A percentile compares a stretch with the other conserved stretches of the same genome.
These are phyloP conservation scores for Hymenopus coronatus DNA, from an alignment of 2,888 invertebrate species.

Conservation along the genomic window DNA sequence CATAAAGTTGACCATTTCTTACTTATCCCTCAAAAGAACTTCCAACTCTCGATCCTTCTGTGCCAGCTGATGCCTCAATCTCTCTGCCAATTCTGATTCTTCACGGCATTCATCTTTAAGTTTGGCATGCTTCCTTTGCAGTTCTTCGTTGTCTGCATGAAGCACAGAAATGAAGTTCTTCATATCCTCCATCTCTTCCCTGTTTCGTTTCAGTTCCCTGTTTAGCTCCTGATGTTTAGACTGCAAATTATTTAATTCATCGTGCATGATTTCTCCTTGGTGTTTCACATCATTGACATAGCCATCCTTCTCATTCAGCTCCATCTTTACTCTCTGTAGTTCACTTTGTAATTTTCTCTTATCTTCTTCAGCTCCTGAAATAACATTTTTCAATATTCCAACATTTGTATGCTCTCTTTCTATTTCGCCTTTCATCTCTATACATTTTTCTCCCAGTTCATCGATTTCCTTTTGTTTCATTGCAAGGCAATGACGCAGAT, in stretches of 20 bases:
- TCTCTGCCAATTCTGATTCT: neutral
- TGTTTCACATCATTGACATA: neutral
- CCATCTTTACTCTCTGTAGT: neutral
- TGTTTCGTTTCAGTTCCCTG: neutral
- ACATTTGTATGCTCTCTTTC: neutral
- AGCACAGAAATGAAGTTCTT: neutral
- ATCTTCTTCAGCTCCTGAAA: neutral
- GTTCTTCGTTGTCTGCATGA: neutral
- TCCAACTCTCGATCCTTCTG: neutral
- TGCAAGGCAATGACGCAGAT: neutral
- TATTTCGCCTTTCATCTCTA: neutral
- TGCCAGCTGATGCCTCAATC: neutral
- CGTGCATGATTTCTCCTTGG: neutral
- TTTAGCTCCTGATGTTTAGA: neutral
- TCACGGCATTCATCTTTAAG: neutral
- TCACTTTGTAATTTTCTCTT: neutral
- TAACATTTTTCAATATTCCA: neutral
- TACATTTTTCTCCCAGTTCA: neutral
- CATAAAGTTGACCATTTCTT: neutral
- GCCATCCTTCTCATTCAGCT: neutral
- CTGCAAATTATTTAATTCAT: neutral
- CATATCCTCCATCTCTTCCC: neutral
- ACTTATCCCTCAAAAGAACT: neutral
- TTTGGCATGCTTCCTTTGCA: neutral
- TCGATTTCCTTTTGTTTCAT: neutral